Percentiles rank a stretch among this genome's conserved stretches.
Evolutionary conservation across 2,888 invertebrate species (phyloP).

Genomic region (Julus scanicus): DNA sequence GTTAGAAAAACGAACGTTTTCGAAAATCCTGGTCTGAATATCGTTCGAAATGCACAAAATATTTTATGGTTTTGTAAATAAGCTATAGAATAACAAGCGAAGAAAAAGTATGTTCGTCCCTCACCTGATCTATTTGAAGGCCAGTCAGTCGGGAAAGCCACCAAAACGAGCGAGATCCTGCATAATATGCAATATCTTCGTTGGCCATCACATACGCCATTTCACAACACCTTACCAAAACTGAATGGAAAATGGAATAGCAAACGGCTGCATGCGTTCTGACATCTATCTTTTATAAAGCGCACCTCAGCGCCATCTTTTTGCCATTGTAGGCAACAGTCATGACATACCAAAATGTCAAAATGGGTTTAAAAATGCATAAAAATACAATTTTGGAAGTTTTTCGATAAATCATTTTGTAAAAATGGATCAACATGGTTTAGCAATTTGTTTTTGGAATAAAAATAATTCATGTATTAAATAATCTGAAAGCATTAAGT

Average conservation of each 20-base stretch:
- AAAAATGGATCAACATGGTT: too few relatives aligned
- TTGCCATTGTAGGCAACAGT: background rate
- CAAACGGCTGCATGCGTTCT: background rate
- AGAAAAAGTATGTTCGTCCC: background rate
- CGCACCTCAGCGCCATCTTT: background rate
- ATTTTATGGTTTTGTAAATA: background rate
- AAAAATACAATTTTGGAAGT: too few relatives aligned
- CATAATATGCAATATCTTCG: conserved; percentile 56
- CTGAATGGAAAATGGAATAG: background rate
- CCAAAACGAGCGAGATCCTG: conserved; percentile 48
- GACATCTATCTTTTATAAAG: background rate
- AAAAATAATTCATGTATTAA: too few relatives aligned
- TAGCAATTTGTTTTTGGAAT: too few relatives aligned
- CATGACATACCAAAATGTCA: background rate
- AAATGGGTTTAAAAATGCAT: too few relatives aligned
- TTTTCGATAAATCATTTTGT: too few relatives aligned
- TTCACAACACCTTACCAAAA: background rate
- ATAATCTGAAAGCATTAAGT: too few relatives aligned
- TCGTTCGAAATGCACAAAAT: background rate
- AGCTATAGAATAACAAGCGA: background rate
- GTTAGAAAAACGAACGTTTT: background rate
- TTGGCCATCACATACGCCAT: conserved; percentile 51
- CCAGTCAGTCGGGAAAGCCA: conserved; percentile 49
- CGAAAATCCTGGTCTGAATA: background rate
- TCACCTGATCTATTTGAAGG: conserved; percentile 51